Percentiles rank a stretch among this genome's conserved stretches.
Evolutionary conservation across 2,797 vertebrate genomes (phyloP).

Genomic region (Muscicapa striata): DNA sequence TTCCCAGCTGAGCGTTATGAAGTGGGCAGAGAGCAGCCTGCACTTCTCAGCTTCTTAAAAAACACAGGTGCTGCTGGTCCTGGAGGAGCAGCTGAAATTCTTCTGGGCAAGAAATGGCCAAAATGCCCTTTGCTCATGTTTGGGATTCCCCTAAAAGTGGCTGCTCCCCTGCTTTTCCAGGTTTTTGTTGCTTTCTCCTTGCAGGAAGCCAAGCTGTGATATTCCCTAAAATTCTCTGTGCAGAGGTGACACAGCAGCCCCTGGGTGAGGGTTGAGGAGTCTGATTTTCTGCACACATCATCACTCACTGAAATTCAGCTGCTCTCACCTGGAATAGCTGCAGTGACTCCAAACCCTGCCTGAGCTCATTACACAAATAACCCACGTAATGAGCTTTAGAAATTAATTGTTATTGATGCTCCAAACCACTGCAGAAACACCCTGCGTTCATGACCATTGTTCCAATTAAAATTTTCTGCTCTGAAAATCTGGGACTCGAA

Average conservation of each 20-base stretch:
- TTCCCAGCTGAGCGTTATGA: neutral
- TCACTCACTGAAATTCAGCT: neutral
- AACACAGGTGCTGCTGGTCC: neutral
- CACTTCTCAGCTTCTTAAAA: neutral
- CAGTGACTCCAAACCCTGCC: neutral
- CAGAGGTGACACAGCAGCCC: neutral
- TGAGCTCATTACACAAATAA: neutral
- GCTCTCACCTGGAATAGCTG: neutral
- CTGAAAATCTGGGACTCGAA: neutral
- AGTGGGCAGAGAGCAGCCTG: neutral
- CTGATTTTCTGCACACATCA: neutral
- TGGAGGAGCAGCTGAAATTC: neutral
- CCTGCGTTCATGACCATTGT: neutral
- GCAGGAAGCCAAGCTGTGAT: neutral
- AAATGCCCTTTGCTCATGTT: neutral
- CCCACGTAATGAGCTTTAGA: neutral
- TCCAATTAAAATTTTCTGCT: neutral
- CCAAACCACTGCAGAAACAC: neutral
- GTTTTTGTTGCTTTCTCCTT: neutral
- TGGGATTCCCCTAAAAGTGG: neutral
- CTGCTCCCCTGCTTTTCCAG: neutral
- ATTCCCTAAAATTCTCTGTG: neutral
- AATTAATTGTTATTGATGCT: neutral
- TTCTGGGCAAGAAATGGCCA: neutral
- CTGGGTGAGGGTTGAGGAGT: neutral